Conservation (phyloP, 2,888 invertebrate species). For the Clunio marinus region DNA sequence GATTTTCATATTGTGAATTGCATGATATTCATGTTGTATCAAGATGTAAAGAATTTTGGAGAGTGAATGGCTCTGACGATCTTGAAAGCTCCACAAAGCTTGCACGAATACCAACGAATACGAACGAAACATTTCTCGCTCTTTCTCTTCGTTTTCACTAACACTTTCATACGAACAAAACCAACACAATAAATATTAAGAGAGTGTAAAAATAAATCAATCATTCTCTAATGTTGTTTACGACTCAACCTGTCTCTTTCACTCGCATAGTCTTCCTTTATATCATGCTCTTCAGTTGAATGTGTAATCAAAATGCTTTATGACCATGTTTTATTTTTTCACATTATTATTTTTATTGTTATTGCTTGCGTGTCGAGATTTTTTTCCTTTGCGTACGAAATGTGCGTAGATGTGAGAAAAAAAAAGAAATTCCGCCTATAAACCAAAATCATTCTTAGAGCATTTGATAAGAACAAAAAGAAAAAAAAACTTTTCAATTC, state of each 20-base stretch:
- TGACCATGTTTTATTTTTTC: slow-evolving; percentile 43
- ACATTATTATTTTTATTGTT: slow-evolving; percentile 35
- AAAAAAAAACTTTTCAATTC: not conserved
- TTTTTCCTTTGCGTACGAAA: slow-evolving; percentile 17
- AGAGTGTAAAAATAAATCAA: slow-evolving; percentile 29
- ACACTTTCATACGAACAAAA: not conserved
- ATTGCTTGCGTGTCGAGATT: slow-evolving; percentile 13
- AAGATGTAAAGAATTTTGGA: too few species aligned
- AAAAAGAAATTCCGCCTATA: not conserved
- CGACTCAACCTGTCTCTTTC: slow-evolving; percentile 22
- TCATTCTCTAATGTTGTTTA: slow-evolving; percentile 31
- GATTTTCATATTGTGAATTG: not conserved
- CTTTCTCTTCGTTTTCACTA: slow-evolving; percentile 4
- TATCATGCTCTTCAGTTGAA: slow-evolving; percentile 40
- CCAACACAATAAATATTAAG: slow-evolving; percentile 1
- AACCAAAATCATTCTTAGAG: not conserved
- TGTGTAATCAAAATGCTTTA: slow-evolving; percentile 50
- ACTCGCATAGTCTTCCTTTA: slow-evolving; percentile 3
- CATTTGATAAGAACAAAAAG: not conserved
- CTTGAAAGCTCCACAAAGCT: too few species aligned
- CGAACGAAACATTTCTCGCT: slow-evolving; percentile 14
- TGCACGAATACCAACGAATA: too few species aligned
- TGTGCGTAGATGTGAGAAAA: not conserved
- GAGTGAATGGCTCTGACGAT: too few species aligned
- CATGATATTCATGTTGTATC: too few species aligned